Evolutionary conservation across 2,888 invertebrate genomes (phyloP), one percentile per base, ranked within the genome.

Genomic region (Agrotis exclamationis): DNA sequence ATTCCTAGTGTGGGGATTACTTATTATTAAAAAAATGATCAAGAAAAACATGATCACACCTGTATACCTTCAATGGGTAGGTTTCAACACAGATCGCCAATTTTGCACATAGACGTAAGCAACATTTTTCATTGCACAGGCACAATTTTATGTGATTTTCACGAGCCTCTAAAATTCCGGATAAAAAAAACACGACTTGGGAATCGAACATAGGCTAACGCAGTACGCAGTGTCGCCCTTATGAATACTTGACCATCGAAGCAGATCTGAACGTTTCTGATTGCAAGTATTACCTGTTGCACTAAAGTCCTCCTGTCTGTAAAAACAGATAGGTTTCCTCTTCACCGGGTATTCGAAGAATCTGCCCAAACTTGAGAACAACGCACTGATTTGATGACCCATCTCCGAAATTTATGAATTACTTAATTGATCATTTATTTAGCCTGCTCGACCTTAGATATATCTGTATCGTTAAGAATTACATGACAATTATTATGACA

Each of bases 301-400:
- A 20, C 96, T 95, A 57, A 96, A 97, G 84, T 97, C 97, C 82
- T 97, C 96, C 82, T 96, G 96, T 33, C 97, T 90, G 74, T 96
- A 96, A 77, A 96, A 97, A 84, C 97, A 97, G 70, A 97, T 97
- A 0, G 97, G 97, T 91, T 96, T 96, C 74, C 97, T 93, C 85
- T 97, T 96, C 48, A 97, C 96, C 1, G 97, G 97, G 83, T 96
- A 96, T 83, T 96, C 96, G 79, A 97, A 96, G 85, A 96, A 96
- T 73, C 95, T 92, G 33, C 95, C 93, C 28, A 96, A 84, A 24
- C 96, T 91, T 22, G 94, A 94, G 63, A 96, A 91, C 20, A 96
- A 85, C 22, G 91, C 84, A 82, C 95, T 95, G 3, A 96, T 79
- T 78, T 95, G 93, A 64, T 95, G 93, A 20, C 97, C 97, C 97